These are phyloP conservation scores for Vulpes ferrilata DNA, from an alignment of 2,113 vertebrate species.

Conservation along the genomic window DNA sequence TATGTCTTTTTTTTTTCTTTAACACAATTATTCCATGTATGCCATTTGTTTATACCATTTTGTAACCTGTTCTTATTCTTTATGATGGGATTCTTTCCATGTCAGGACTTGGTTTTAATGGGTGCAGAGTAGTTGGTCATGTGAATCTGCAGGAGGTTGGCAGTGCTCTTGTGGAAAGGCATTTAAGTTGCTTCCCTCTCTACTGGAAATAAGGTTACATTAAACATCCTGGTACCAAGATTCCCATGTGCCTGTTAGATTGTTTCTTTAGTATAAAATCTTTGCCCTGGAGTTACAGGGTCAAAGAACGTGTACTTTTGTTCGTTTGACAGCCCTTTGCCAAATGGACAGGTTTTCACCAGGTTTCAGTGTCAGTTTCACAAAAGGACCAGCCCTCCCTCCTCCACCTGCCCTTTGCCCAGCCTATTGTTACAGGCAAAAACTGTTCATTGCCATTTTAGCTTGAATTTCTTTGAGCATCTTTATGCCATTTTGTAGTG, in stretches of 20 bases:
- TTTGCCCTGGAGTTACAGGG: background rate
- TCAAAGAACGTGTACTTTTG: background rate
- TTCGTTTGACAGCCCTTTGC: background rate
- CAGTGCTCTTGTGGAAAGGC: background rate
- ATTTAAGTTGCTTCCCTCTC: background rate
- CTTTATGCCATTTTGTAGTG: background rate
- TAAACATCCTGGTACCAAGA: too few species aligned
- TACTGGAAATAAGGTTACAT: background rate
- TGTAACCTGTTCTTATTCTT: background rate
- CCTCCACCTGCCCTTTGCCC: background rate
- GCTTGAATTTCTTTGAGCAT: background rate
- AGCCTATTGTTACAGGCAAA: fast-evolving
- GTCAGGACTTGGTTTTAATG: background rate
- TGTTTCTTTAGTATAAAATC: background rate
- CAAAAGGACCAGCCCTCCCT: fast-evolving
- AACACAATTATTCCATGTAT: fast-evolving
- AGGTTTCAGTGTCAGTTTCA: background rate
- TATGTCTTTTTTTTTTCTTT: fast-evolving
- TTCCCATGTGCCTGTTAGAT: background rate
- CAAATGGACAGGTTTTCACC: background rate
- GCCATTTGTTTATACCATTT: fast-evolving
- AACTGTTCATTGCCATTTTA: background rate
- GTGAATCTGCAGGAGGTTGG: background rate
- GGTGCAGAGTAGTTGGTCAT: fast-evolving
- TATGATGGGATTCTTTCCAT: background rate